Conservation (phyloP, 35 echinoderm and acorn worm species). For the Apostichopus californicus region DNA sequence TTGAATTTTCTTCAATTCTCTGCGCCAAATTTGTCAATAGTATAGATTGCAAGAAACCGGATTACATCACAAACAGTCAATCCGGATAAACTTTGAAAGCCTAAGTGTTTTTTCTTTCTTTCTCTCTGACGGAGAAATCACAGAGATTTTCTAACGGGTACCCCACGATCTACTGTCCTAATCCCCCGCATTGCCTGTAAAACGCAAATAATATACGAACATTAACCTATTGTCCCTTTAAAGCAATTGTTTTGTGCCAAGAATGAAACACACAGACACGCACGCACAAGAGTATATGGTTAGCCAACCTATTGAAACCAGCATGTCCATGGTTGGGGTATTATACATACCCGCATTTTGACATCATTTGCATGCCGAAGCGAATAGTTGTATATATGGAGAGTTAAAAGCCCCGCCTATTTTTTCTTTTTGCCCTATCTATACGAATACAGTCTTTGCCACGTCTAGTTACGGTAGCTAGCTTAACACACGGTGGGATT, state of each 20-base stretch:
- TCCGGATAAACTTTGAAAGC: no score
- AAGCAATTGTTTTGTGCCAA: constrained; percentile 2
- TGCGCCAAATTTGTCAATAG: no score
- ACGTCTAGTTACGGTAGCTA: constrained; percentile 26
- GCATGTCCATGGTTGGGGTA: not conserved
- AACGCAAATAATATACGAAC: no score
- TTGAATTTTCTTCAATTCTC: no score
- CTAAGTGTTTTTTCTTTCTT: no score
- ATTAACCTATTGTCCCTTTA: not conserved
- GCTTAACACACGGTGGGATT: constrained; percentile 40
- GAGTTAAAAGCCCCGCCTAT: constrained; percentile 37
- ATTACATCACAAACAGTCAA: no score
- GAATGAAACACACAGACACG: no score
- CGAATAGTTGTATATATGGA: not conserved
- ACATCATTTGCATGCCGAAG: constrained; percentile 5
- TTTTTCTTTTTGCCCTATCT: not conserved
- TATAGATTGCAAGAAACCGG: no score
- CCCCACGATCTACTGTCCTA: no score
- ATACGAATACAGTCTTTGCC: not conserved
- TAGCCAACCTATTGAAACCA: not conserved
- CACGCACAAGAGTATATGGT: not conserved
- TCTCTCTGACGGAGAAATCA: no score
- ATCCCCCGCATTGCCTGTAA: no score
- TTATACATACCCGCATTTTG: constrained; percentile 26
- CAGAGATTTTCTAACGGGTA: no score